Conservation (phyloP, 2,888 invertebrate species). For the Drosophila picticornis region DNA sequence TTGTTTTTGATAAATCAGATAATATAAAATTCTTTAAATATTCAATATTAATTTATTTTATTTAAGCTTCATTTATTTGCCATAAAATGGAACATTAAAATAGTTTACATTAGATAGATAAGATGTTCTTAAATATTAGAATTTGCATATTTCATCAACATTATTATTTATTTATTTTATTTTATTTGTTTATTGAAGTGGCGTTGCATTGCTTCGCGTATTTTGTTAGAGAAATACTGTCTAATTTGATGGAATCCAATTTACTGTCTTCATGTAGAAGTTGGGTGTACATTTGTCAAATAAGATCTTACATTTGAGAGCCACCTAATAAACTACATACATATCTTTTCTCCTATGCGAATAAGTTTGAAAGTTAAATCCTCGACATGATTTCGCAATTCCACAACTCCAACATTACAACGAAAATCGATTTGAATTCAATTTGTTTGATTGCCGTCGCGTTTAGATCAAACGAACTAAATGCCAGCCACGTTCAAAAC, state of each 20-base stretch:
- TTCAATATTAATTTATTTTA: neutral
- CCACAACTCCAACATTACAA: constrained; percentile 47
- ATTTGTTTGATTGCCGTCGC: constrained; percentile 74
- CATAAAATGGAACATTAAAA: neutral
- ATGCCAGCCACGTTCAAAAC: constrained; percentile 70
- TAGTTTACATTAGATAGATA: neutral
- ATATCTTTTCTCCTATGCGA: neutral
- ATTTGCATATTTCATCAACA: neutral
- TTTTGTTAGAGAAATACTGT: neutral
- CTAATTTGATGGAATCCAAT: neutral
- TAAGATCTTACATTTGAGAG: neutral
- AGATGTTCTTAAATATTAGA: neutral
- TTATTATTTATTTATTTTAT: neutral
- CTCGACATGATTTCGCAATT: constrained; percentile 48
- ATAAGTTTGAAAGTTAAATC: constrained; percentile 15
- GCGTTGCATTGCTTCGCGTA: neutral
- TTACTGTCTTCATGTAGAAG: neutral
- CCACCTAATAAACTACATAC: constrained; percentile 15
- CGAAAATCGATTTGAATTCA: constrained; percentile 76
- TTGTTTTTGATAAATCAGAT: neutral
- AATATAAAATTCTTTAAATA: neutral
- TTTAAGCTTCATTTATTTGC: neutral
- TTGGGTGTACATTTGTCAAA: neutral
- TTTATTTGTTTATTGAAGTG: neutral
- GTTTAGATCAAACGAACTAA: constrained; percentile 74